phyloP scores from a whole-genome alignment of 2,888 invertebrate genomes.

The Agrotis clavis region DNA sequence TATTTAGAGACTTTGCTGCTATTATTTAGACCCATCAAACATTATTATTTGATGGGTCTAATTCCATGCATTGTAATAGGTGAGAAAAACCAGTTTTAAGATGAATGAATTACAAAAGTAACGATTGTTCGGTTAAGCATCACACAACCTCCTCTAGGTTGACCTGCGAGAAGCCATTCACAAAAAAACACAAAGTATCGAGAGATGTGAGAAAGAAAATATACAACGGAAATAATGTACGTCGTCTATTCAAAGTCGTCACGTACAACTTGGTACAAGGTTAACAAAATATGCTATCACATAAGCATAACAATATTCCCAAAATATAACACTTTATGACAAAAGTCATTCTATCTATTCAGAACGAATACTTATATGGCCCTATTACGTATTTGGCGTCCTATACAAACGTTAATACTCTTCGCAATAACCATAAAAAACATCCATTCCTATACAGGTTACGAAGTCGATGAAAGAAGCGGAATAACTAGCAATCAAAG shows the following conservation, averaged over 20 bases:
- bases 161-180: too few species aligned
- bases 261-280: neutral
- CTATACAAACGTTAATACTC: constrained; percentile 39
- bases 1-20: neutral
- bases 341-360: constrained; percentile 15
- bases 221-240: neutral
- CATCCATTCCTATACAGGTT: constrained; percentile 44
- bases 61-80: neutral
- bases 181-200: too few species aligned
- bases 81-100: neutral
- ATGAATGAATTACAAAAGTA: neutral
- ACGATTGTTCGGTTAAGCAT: too few species aligned
- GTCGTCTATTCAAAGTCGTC: neutral
- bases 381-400: constrained; percentile 22
- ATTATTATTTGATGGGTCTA: too few species aligned
- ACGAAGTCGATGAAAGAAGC: constrained; percentile 50
- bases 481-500: constrained; percentile 58
- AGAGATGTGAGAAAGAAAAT: neutral
- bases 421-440: constrained; percentile 52
- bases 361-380: constrained; percentile 11
- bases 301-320: neutral
- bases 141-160: neutral
- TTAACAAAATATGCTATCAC: neutral
- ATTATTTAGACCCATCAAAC: neutral
- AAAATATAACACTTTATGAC: constrained; percentile 12